phyloP scores from a whole-genome alignment of 2,797 vertebrate species.

The Lacerta viridis region DNA sequence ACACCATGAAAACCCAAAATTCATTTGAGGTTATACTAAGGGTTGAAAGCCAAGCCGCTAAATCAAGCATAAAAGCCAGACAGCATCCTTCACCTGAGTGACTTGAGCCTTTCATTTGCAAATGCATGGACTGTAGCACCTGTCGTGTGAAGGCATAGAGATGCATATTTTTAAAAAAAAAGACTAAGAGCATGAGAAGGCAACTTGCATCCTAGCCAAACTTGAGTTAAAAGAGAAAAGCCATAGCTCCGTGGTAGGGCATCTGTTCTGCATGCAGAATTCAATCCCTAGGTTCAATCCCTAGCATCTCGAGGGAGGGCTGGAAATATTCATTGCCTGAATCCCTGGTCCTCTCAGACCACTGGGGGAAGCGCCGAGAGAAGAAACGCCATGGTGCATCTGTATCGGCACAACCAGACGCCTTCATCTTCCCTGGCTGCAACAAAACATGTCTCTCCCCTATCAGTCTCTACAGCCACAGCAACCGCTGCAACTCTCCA shows the following conservation, averaged over 20 bases:
- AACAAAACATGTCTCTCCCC: too few relatives aligned
- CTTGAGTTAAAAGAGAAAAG: not conserved
- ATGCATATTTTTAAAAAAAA: not conserved
- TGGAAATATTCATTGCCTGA: too few relatives aligned
- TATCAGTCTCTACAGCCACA: too few relatives aligned
- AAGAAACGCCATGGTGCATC: too few relatives aligned
- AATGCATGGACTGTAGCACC: not conserved
- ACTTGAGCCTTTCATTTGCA: conserved; percentile 17
- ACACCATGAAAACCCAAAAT: conserved; percentile 17
- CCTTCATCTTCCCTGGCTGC: too few relatives aligned
- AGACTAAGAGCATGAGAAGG: not conserved
- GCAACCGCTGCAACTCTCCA: too few relatives aligned
- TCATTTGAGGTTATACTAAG: not conserved
- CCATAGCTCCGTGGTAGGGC: not conserved
- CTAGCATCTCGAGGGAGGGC: too few relatives aligned
- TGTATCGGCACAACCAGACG: too few relatives aligned
- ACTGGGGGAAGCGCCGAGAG: too few relatives aligned
- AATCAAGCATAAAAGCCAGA: conserved; percentile 20
- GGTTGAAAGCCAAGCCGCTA: conserved; percentile 13
- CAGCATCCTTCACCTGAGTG: not conserved
- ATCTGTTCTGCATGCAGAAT: too few relatives aligned
- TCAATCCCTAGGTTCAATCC: too few relatives aligned
- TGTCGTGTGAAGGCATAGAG: not conserved
- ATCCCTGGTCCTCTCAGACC: too few relatives aligned
- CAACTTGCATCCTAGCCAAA: not conserved